Base-by-base conservation (phyloP, 2,113 vertebrate species). In the Toxotes jaculatrix region DNA sequence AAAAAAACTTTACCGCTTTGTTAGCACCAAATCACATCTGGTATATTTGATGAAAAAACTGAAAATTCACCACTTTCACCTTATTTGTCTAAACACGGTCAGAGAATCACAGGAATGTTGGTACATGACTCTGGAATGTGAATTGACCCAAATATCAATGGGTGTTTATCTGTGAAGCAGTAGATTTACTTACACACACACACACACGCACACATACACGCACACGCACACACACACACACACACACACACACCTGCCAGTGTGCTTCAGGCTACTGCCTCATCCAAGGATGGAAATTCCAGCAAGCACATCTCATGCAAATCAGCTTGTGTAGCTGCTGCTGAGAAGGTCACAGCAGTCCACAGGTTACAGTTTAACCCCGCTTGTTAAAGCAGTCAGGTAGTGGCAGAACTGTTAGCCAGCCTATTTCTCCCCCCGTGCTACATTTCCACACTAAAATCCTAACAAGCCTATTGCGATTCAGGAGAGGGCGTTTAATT, bases 401-500 rank as follows among this genome's bases (percentile, higher is more conserved):
- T 84, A 74, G 80, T 14, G 45, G 78, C 65, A 66, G 45, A 79
- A 34, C 38, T 31, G 74, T 86, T 83, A 73, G 53, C 43, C 32
- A 43, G 55, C 61, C 17, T 8, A 7, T n/a, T n/a, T n/a, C n/a
- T n/a, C 4, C 38, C 51, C 13, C 60, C 6, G 49, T 9, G 62
- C 70, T 67, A 60, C 77, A 84, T 93, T 92, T 88, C 84, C 88
- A 87, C 87, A 82, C 79, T 87, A 85, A 90, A 91, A 76, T 87
- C 77, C 84, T 86, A 92, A 92, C 86, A 90, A 89, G 87, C 85
- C 88, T 82, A 83, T 90, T 93, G 81, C 68, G 11, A 92, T 92
- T 91, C 91, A 91, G 81, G 78, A 88, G 91, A 89, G 72, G 84
- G 76, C 65, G 73, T 90, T 91, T 89, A 89, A 91, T 92, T 91